phyloP scores from a whole-genome alignment of 2,113 vertebrate genomes.

The Plotosus lineatus region DNA sequence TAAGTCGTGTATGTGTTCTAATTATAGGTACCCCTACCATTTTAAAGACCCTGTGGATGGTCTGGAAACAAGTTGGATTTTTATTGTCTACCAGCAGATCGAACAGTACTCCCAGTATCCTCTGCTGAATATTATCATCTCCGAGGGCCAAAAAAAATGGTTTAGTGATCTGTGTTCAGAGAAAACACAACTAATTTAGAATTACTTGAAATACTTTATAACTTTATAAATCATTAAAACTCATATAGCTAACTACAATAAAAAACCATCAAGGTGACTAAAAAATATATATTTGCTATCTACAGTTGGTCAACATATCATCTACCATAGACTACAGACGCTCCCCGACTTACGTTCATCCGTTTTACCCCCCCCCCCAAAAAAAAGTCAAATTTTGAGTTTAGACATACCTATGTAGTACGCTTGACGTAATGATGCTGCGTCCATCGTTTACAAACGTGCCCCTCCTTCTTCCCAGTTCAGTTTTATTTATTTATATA shows the following conservation, averaged over 20 bases:
- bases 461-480: no score
- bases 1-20: no score
- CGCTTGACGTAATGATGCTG: no score
- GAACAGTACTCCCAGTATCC: constrained; percentile 81
- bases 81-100: constrained; percentile 82
- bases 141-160: constrained; percentile 82
- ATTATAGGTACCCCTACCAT: constrained; percentile 76
- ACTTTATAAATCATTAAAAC: neutral
- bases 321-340: no score
- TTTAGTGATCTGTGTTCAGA: constrained; percentile 81
- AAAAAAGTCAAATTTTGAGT: no score
- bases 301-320: no score
- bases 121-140: constrained; percentile 82
- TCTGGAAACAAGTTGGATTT: constrained; percentile 74
- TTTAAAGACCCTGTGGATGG: constrained; percentile 86
- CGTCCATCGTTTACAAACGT: no score
- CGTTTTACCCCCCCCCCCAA: no score
- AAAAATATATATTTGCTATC: no score
- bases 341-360: no score
- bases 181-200: neutral
- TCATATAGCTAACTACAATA: neutral
- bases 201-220: neutral
- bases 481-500: no score
- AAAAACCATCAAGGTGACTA: neutral
- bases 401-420: no score